These are phyloP conservation scores for Physella acuta DNA, from an alignment of 1,140 invertebrate species.

Conservation along the genomic window DNA sequence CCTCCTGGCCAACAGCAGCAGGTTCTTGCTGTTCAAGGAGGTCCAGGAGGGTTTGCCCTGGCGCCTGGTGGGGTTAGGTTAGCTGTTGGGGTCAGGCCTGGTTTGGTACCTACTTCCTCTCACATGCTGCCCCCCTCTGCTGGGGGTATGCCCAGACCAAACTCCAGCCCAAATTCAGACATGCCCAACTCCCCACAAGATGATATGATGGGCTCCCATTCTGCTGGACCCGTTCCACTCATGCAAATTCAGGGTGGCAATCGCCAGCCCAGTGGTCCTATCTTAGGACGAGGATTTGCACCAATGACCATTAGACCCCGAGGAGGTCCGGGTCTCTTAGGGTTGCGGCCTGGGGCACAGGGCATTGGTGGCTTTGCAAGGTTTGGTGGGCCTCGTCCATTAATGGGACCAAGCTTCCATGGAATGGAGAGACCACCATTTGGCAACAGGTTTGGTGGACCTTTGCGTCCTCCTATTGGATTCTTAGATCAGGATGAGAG, in stretches of 20 bases:
- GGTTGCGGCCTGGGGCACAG: constrained; percentile 31
- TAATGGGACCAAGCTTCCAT: constrained; percentile 18
- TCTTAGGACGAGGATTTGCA: constrained; percentile 25
- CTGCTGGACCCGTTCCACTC: constrained; percentile 18
- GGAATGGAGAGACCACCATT: constrained; percentile 19
- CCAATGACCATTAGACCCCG: constrained; percentile 28
- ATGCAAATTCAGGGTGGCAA: constrained; percentile 25
- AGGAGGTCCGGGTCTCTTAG: constrained; percentile 36
- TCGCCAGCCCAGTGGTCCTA: constrained; percentile 25
- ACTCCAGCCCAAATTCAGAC: neutral
- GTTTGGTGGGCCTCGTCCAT: constrained; percentile 26
- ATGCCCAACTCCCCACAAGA: neutral
- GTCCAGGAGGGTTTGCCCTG: constrained; percentile 10
- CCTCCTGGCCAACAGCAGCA: constrained; percentile 2
- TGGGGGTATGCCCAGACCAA: constrained; percentile 1
- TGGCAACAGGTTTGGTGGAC: constrained; percentile 21
- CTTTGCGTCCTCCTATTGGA: constrained; percentile 8
- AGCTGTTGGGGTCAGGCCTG: constrained; percentile 28
- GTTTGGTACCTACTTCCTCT: constrained; percentile 9
- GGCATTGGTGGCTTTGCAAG: constrained; percentile 13
- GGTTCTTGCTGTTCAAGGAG: constrained; percentile 8
- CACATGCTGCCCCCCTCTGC: constrained; percentile 6
- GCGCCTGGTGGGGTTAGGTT: constrained; percentile 24
- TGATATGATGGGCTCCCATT: neutral
- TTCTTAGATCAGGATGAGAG: constrained; percentile 25